These are phyloP conservation scores for Ypsolopha sequella DNA, from an alignment of 2,888 invertebrate species.

Conservation along the genomic window DNA sequence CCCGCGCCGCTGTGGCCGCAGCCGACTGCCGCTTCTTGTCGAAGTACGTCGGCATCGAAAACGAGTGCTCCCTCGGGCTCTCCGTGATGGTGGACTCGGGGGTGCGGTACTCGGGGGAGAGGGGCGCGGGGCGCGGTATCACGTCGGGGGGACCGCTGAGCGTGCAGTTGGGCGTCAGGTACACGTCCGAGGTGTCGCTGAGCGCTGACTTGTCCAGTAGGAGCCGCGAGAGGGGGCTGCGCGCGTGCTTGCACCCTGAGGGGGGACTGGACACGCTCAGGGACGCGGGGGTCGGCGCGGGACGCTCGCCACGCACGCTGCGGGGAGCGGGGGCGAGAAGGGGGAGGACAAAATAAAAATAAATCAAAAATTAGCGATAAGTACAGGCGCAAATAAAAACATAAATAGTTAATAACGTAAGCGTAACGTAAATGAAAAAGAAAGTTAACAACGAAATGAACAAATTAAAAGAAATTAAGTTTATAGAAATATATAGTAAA, in stretches of 20 bases:
- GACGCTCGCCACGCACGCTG: conserved; percentile 41
- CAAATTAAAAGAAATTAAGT: no score
- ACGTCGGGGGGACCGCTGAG: conserved; percentile 44
- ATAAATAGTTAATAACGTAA: conserved; percentile 35
- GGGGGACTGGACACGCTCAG: no score
- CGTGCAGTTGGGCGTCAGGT: conserved; percentile 46
- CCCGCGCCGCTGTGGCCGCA: no score
- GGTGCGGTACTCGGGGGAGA: conserved; percentile 5
- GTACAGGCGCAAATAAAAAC: neutral
- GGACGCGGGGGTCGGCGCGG: conserved; percentile 20
- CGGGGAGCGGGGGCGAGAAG: conserved; percentile 13
- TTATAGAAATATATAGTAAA: no score
- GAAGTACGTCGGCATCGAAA: conserved; percentile 62
- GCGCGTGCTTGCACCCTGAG: conserved; percentile 1
- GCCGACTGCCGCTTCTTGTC: conserved; percentile 45
- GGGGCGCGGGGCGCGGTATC: conserved; percentile 30
- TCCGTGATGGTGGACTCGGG: conserved; percentile 8
- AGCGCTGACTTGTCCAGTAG: conserved; percentile 31
- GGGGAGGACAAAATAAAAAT: neutral
- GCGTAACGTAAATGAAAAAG: conserved; percentile 17
- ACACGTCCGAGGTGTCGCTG: conserved; percentile 37
- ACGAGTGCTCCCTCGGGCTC: conserved; percentile 36
- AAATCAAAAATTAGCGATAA: neutral
- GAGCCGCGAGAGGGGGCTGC: conserved; percentile 28
- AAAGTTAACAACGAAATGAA: no score